phyloP scores from a whole-genome alignment of 1,140 invertebrate genomes.

The Drosophila sp. region DNA sequence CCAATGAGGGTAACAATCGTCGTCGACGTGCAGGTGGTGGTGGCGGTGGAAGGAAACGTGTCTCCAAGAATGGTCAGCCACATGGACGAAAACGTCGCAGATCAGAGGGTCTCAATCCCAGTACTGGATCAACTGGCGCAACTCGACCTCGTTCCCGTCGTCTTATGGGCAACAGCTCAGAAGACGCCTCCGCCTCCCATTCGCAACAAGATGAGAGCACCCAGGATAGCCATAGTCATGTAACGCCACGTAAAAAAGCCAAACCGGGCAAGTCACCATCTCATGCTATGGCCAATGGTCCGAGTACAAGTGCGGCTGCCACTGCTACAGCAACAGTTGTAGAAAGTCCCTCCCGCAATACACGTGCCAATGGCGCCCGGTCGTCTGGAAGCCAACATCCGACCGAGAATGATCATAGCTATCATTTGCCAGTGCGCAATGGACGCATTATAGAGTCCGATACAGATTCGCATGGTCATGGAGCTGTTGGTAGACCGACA shows the following conservation, averaged over 20 bases:
- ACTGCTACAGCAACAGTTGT: conserved; percentile 37
- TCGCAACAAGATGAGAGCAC: conserved; percentile 76
- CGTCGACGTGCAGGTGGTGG: conserved; percentile 10
- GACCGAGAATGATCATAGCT: conserved; percentile 80
- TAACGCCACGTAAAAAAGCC: conserved; percentile 59
- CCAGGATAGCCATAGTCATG: conserved; percentile 59
- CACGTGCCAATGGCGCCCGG: conserved; percentile 58
- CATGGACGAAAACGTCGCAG: conserved; percentile 44
- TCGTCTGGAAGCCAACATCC: conserved; percentile 35
- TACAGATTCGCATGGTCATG: conserved; percentile 69
- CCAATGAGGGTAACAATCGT: conserved; percentile 59
- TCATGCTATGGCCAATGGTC: conserved; percentile 44
- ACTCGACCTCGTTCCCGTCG: conserved; percentile 52
- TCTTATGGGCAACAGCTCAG: conserved; percentile 56
- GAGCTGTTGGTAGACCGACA: conserved; percentile 63
- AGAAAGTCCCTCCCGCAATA: conserved; percentile 68
- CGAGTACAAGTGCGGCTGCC: conserved; percentile 63
- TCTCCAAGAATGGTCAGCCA: conserved; percentile 26
- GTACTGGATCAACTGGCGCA: conserved; percentile 5
- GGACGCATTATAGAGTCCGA: conserved; percentile 76
- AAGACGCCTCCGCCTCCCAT: conserved; percentile 50
- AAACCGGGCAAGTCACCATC: conserved; percentile 38
- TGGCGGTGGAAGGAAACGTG: conserved; percentile 15
- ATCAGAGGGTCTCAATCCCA: conserved; percentile 22
- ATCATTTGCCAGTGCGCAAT: conserved; percentile 75